Conservation (phyloP, 2,113 vertebrate species). For the Labrus mixtus region DNA sequence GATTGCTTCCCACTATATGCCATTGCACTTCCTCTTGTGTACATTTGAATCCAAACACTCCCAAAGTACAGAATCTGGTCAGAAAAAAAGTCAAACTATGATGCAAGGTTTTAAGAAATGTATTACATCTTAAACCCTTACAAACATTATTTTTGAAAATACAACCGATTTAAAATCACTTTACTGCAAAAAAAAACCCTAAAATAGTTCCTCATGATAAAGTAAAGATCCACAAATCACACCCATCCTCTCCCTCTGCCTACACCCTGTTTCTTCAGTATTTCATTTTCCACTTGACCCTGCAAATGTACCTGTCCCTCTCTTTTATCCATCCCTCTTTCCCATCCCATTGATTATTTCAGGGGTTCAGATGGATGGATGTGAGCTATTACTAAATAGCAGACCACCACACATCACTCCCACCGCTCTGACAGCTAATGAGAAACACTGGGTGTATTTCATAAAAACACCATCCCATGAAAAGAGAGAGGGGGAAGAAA, state of each 20-base stretch:
- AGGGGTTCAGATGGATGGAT: constrained; percentile 64
- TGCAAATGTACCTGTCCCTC: constrained; percentile 61
- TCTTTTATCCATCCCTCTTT: constrained; percentile 62
- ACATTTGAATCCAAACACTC: constrained; percentile 1
- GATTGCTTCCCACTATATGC: constrained; percentile 38
- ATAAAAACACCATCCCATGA: constrained; percentile 48
- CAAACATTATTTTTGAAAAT: background rate
- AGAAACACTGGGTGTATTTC: constrained; percentile 68
- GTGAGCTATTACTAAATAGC: constrained; percentile 74
- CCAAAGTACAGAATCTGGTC: background rate
- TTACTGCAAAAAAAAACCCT: background rate
- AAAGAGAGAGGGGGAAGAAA: constrained; percentile 18
- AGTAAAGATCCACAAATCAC: constrained; percentile 37
- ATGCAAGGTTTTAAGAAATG: background rate
- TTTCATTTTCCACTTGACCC: constrained; percentile 75
- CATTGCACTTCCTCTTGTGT: constrained; percentile 22
- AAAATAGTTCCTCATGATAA: constrained; percentile 17
- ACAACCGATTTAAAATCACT: background rate
- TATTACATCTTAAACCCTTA: background rate
- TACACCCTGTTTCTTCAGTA: constrained; percentile 52
- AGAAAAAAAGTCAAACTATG: constrained; percentile 11
- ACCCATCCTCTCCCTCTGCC: constrained; percentile 8
- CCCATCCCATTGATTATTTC: constrained; percentile 75
- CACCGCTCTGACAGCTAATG: constrained; percentile 74
- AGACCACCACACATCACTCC: constrained; percentile 71